Evolutionary conservation across 2,113 vertebrate genomes (phyloP), one percentile per base, ranked within the genome.

Genomic region (Columbina picui): DNA sequence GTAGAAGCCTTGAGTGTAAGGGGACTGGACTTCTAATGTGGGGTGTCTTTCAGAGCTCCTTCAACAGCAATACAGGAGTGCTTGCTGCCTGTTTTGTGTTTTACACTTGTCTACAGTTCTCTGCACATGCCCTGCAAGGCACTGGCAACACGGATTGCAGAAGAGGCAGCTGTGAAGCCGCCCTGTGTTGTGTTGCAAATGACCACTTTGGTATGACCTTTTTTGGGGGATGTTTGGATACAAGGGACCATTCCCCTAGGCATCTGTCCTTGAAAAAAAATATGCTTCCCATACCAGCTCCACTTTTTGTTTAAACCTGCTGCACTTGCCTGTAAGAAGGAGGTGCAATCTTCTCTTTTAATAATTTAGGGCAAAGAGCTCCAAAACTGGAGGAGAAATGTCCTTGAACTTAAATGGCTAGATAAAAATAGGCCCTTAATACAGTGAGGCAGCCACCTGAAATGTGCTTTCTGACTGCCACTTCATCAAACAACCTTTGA

Each of bases 371-470:
- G 17, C 80, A 91, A 89, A 92, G 52, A 56, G 7, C 80, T 87
- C 36, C 32, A 77, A 57, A 90, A 89, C n/a, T 77, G 50, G 50
- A 74, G n/a, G 36, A 94, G 36, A 83, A 84, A 84, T n/a, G 45
- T 60, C 80, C 76, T 92, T 89, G 87, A 95, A 81, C 68, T 84
- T 91, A 50, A 15, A 57, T 16, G 29, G 4, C 32, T 65, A 23
- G 39, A 89, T 84, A 86, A 92, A 96, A 95, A 84, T 61, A 84
- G 17, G 16, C 8, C 22, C 84, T 94, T 76, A 61, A 77, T 69
- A 77, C 39, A 94, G 59, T 9, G n/a, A 89, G 25, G 6, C 38
- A 61, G 84, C 9, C 19, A 76, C 67, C 45, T 89, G 71, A 92
- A 95, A 91, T 81, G 55, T 89, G 41, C 41, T 89, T 94, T 89